phyloP scores from a whole-genome alignment of 2,113 vertebrate species.

The Psophia crepitans region DNA sequence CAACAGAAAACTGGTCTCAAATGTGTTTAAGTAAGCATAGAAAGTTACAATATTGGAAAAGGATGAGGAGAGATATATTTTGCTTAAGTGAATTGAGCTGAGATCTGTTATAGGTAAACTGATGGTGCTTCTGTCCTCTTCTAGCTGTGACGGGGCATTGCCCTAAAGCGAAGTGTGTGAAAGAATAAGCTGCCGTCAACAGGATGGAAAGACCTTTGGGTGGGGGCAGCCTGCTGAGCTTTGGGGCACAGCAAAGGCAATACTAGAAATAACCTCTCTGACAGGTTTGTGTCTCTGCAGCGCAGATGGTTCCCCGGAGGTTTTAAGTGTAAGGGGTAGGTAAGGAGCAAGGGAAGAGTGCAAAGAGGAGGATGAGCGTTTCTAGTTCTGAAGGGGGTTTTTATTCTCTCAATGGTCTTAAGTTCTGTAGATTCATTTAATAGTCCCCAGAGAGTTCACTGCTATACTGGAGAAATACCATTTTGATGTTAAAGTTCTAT shows the following conservation, averaged over 20 bases:
- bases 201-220: not conserved
- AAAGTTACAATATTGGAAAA: not conserved
- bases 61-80: not conserved
- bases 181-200: not conserved
- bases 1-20: not conserved
- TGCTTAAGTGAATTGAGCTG: not conserved
- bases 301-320: accelerated
- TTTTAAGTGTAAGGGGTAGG: not conserved
- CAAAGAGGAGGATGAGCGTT: not conserved
- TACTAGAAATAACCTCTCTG: too few relatives aligned
- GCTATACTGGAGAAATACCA: not conserved
- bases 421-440: not conserved
- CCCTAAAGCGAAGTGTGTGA: not conserved
- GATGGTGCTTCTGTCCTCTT: not conserved
- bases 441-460: not conserved
- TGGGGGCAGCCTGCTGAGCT: not conserved
- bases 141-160: not conserved
- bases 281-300: not conserved
- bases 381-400: not conserved
- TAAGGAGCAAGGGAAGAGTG: not conserved
- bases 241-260: not conserved
- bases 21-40: not conserved
- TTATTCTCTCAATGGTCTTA: not conserved
- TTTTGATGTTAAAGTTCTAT: not conserved
- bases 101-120: not conserved